phyloP scores from a whole-genome alignment of 2,797 vertebrate species.

The Anableps anableps region DNA sequence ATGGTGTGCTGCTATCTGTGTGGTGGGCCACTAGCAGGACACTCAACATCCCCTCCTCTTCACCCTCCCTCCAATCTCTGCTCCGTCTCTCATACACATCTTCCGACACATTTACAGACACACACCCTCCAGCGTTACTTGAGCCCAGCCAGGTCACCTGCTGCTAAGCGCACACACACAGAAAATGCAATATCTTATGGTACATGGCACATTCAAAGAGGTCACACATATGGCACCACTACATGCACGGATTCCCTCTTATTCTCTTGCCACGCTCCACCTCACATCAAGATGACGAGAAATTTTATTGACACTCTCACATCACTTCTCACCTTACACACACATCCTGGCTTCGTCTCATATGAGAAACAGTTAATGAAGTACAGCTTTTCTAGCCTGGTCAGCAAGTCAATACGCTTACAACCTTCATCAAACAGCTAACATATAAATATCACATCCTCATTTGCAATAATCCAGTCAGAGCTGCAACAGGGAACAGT shows the following conservation, averaged over 20 bases:
- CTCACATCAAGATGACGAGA: conserved; percentile 69
- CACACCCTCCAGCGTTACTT: conserved; percentile 60
- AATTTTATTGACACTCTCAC: conserved; percentile 74
- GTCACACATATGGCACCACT: conserved; percentile 79
- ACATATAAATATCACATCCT: conserved; percentile 73
- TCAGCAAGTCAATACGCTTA: conserved; percentile 73
- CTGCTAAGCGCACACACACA: conserved; percentile 58
- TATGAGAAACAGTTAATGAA: conserved; percentile 66
- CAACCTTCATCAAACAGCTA: conserved; percentile 59
- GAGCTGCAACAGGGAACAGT: conserved; percentile 36
- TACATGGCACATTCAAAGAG: conserved; percentile 72
- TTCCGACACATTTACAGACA: conserved; percentile 37
- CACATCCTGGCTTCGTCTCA: conserved; percentile 28
- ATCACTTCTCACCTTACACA: conserved; percentile 31
- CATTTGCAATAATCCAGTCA: conserved; percentile 64
- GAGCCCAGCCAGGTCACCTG: conserved; percentile 74
- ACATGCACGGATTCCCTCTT: conserved; percentile 73
- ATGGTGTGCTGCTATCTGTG: conserved; percentile 78
- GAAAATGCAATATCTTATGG: conserved; percentile 61
- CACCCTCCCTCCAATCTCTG: conserved; percentile 39
- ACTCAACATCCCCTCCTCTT: conserved; percentile 58
- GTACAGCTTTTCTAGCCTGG: conserved; percentile 62
- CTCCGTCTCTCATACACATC: conserved; percentile 49
- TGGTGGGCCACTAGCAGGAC: conserved; percentile 78
- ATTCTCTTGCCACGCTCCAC: conserved; percentile 55